Evolutionary conservation across 2,888 invertebrate genomes (phyloP).

Genomic region (Tenthredo mesomela): DNA sequence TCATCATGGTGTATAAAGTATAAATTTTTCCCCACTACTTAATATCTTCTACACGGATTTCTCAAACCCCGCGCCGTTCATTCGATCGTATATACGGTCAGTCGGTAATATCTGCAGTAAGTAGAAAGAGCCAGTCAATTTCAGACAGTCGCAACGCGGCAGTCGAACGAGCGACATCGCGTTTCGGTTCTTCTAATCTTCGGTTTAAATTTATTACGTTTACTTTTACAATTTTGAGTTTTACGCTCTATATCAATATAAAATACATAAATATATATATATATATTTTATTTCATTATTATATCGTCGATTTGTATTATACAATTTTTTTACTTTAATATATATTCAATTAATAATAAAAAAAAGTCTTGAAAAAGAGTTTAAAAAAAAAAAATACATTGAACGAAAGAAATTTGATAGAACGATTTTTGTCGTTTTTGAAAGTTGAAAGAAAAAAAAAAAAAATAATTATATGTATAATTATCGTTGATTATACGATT

Average conservation of each 20-base stretch:
- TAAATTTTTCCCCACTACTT: not conserved
- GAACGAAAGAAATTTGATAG: not conserved
- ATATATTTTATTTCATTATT: not conserved
- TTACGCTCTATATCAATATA: conserved; percentile 16
- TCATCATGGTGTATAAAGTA: not conserved
- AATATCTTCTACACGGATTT: not conserved
- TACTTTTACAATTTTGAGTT: conserved; percentile 35
- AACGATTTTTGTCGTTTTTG: not conserved
- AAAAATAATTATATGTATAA: not conserved
- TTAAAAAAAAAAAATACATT: not conserved
- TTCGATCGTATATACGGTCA: not conserved
- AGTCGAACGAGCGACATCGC: conserved; percentile 71
- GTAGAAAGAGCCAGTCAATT: conserved; percentile 30
- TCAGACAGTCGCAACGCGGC: conserved; percentile 73
- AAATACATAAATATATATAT: not conserved
- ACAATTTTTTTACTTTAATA: no score
- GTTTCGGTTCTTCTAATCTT: conserved; percentile 56
- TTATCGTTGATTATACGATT: not conserved
- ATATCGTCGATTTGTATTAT: no score
- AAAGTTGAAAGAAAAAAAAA: not conserved
- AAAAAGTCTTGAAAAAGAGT: not conserved
- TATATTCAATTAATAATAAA: not conserved
- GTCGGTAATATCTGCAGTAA: conserved; percentile 8
- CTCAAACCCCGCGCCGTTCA: not conserved
- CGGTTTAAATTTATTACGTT: not conserved